Evolutionary conservation across 2,113 vertebrate genomes (phyloP).

Genomic region (Oreocharis arfaki): DNA sequence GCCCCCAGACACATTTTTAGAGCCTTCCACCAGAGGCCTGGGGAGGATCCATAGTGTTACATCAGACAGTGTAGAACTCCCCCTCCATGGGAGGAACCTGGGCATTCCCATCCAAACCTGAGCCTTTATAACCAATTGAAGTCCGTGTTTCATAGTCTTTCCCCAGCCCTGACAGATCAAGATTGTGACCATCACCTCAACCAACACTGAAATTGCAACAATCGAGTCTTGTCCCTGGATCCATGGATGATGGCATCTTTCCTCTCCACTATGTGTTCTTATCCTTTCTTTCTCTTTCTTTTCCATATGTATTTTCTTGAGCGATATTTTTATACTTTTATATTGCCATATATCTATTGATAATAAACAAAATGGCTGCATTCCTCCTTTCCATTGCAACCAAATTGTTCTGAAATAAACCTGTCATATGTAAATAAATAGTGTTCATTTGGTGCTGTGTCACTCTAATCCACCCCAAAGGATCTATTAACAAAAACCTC

Average conservation of each 20-base stretch:
- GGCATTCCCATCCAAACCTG: not conserved
- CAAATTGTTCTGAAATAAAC: not conserved
- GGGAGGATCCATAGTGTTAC: not conserved
- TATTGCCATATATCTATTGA: not conserved
- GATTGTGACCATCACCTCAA: not conserved
- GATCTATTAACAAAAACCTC: not conserved
- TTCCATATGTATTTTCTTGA: not conserved
- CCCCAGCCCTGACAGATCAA: not conserved
- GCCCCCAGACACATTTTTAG: not conserved
- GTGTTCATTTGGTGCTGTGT: not conserved
- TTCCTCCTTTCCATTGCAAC: not conserved
- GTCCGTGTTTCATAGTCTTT: not conserved
- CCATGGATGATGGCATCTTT: not conserved
- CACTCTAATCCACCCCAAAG: not conserved
- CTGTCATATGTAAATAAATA: no score
- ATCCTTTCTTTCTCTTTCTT: not conserved
- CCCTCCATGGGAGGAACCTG: accelerated
- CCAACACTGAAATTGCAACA: not conserved
- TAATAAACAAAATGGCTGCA: not conserved
- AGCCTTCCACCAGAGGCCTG: not conserved
- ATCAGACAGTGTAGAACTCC: not conserved
- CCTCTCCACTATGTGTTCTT: not conserved
- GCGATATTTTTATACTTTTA: not conserved
- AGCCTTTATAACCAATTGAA: accelerated
- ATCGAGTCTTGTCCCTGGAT: not conserved